These are phyloP conservation scores for Nineta flava DNA, from an alignment of 2,888 invertebrate genomes.

Conservation along the genomic window DNA sequence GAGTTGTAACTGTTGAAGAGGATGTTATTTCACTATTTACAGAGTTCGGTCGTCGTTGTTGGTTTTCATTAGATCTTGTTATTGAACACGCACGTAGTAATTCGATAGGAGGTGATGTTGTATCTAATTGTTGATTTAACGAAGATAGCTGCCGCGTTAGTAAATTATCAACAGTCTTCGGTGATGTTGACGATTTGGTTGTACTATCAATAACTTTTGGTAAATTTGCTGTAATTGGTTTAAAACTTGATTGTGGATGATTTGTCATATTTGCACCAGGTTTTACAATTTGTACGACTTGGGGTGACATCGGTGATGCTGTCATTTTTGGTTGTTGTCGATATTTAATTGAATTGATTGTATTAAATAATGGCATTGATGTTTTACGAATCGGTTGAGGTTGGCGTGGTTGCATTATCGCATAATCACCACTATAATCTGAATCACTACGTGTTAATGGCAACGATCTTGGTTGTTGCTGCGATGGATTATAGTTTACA, in stretches of 20 bases:
- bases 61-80: conserved; percentile 11
- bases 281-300: conserved; percentile 12
- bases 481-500: conserved; percentile 23
- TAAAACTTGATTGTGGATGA: conserved; percentile 7
- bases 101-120: not conserved
- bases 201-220: conserved; percentile 12
- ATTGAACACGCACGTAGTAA: conserved; percentile 7
- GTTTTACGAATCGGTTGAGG: conserved; percentile 6
- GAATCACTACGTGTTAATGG: conserved; percentile 8
- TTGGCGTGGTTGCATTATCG: conserved; percentile 27
- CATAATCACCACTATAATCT: conserved; percentile 29
- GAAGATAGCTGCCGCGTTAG: conserved; percentile 13
- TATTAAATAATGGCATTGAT: conserved; percentile 4
- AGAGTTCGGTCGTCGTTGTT: conserved; percentile 22
- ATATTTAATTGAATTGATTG: not conserved
- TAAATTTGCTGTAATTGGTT: conserved; percentile 8
- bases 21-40: conserved; percentile 13
- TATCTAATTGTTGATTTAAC: conserved; percentile 2
- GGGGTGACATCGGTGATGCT: conserved; percentile 2
- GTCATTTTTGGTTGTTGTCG: conserved; percentile 4
- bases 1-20: conserved; percentile 7
- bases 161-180: conserved; percentile 15
- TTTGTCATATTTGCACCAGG: conserved; percentile 14
- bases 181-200: conserved; percentile 13
- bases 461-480: conserved; percentile 18